Conservation (phyloP, 2,797 vertebrate species). For the Somateria mollissima region DNA sequence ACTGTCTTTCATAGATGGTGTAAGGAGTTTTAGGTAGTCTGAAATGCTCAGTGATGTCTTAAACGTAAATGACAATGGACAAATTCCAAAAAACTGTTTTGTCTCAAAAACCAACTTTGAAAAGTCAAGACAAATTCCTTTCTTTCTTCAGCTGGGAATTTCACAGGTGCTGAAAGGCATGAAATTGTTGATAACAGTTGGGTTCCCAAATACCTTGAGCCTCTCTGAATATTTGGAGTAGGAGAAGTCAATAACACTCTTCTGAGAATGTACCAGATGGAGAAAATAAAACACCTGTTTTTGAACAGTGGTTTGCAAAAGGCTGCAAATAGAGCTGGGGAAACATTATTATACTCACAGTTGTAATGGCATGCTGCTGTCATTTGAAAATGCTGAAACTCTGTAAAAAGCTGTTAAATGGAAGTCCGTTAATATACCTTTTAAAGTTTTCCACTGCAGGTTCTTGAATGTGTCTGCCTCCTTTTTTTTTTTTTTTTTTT, state of each 20-base stretch:
- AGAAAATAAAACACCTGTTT: not conserved
- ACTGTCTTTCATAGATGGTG: not conserved
- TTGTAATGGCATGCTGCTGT: not conserved
- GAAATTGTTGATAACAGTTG: not conserved
- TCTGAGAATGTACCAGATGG: not conserved
- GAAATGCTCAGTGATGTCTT: not conserved
- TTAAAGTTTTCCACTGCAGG: not conserved
- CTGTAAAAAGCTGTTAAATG: not conserved
- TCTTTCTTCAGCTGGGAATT: conserved; percentile 10
- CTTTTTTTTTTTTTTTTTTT: not conserved
- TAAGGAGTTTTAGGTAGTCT: not conserved
- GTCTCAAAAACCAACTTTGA: not conserved
- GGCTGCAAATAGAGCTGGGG: not conserved
- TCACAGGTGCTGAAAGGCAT: not conserved
- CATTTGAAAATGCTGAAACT: not conserved
- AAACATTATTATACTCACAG: not conserved
- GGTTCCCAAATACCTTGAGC: not conserved
- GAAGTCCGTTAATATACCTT: not conserved
- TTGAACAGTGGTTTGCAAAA: not conserved
- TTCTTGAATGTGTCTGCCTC: not conserved
- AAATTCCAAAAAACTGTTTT: not conserved
- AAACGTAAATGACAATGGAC: not conserved
- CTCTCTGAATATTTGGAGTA: not conserved
- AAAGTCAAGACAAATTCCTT: not conserved
- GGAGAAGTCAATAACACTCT: not conserved